Conservation (phyloP, 2,797 vertebrate genomes). For the Steatocranus sp. region DNA sequence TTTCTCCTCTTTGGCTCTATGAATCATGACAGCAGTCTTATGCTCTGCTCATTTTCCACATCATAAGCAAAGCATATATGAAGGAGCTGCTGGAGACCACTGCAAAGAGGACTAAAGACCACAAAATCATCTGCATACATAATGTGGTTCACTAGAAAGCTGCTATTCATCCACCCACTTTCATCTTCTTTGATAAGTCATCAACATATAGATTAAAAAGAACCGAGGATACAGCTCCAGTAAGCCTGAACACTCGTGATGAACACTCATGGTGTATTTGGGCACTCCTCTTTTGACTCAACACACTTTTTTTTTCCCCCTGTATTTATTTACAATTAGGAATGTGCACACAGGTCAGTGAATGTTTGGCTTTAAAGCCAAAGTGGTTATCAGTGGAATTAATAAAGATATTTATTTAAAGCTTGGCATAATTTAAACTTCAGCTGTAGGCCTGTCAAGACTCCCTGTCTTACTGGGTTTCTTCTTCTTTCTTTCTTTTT, state of each 20-base stretch:
- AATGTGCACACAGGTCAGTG: background rate
- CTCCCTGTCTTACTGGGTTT: background rate
- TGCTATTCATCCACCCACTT: background rate
- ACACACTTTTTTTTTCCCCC: background rate
- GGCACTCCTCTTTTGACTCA: background rate
- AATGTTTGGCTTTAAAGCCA: background rate
- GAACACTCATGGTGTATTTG: background rate
- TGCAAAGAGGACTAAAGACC: background rate
- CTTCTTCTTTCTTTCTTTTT: background rate
- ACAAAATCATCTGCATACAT: background rate
- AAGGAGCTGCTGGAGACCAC: background rate
- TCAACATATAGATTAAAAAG: background rate
- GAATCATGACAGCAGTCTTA: background rate
- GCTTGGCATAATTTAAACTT: background rate
- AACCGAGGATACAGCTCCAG: background rate
- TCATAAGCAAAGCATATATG: background rate
- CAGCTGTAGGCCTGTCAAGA: background rate
- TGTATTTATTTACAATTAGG: background rate
- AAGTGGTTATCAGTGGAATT: background rate
- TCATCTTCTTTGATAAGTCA: background rate
- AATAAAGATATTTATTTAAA: background rate
- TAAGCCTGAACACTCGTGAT: background rate
- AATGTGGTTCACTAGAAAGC: background rate
- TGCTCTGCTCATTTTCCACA: background rate
- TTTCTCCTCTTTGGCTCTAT: background rate